These are phyloP conservation scores for Orthochromis indermauri DNA, from an alignment of 2,113 vertebrate genomes.

Conservation along the genomic window DNA sequence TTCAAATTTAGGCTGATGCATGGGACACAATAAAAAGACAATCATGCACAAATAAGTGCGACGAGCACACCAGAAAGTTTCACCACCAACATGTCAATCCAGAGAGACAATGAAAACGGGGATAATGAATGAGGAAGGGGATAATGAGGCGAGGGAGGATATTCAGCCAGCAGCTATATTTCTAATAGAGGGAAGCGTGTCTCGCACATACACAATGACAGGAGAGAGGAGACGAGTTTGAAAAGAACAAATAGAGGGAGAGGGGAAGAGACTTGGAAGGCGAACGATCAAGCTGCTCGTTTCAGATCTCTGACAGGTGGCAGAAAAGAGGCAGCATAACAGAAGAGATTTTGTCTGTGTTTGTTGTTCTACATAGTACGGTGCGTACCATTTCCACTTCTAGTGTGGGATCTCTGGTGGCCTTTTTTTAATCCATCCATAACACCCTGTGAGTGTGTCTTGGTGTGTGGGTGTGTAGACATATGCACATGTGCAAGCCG, in stretches of 20 bases:
- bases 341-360: conserved; percentile 11
- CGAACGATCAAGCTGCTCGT: conserved; percentile 37
- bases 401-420: conserved; percentile 21
- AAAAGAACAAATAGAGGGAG: conserved; percentile 1
- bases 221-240: not conserved
- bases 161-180: conserved; percentile 21
- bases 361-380: conserved; percentile 27
- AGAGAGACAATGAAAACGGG: not conserved
- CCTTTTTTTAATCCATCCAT: conserved; percentile 16
- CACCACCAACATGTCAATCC: not conserved
- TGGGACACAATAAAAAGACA: not conserved
- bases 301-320: conserved; percentile 37
- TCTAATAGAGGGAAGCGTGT: not conserved
- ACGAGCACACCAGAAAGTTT: conserved; percentile 6
- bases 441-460: not conserved
- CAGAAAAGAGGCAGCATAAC: not conserved
- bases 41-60: not conserved
- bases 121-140: not conserved
- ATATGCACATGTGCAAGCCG: conserved; percentile 3
- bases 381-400: not conserved
- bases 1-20: not conserved
- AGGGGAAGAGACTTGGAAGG: conserved; percentile 1
- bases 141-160: conserved; percentile 25
- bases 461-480: conserved; percentile 10
- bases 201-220: not conserved